Percentiles rank a stretch among this genome's conserved stretches.
Evolutionary conservation across 2,113 vertebrate species (phyloP).

Genomic region (Petroica traversi): DNA sequence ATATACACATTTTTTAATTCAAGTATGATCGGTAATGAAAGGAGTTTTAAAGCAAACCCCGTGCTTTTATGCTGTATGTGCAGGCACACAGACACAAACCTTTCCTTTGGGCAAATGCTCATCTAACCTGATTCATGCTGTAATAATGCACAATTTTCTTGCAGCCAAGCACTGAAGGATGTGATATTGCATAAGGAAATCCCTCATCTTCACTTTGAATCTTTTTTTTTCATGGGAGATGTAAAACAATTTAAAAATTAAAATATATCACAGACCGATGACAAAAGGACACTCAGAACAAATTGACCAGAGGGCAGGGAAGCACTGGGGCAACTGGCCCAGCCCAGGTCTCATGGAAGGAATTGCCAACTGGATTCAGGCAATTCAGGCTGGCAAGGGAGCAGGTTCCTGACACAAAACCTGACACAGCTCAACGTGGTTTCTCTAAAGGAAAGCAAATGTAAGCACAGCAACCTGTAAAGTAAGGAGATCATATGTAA

Average conservation of each 20-base stretch:
- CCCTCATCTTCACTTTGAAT: background rate
- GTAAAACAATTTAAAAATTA: constrained; percentile 21
- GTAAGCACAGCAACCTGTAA: background rate
- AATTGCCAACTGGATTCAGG: background rate
- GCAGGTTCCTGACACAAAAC: background rate
- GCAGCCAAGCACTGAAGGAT: background rate
- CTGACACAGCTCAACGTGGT: background rate
- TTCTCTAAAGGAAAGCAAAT: background rate
- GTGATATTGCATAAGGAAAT: background rate
- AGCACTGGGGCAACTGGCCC: background rate
- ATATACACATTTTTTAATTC: background rate
- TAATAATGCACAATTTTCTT: background rate
- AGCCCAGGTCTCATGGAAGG: background rate
- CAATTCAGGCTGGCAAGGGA: background rate
- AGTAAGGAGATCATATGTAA: constrained; percentile 31
- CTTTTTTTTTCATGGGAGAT: background rate
- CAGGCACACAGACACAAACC: background rate
- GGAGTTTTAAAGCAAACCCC: background rate
- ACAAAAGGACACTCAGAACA: background rate
- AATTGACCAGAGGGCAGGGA: background rate
- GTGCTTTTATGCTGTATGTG: background rate
- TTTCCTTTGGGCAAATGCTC: background rate
- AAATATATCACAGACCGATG: background rate
- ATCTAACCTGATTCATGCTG: background rate
- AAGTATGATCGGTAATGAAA: background rate